Evolutionary conservation across 2,797 vertebrate genomes (phyloP).

Genomic region (Echiichthys vipera): DNA sequence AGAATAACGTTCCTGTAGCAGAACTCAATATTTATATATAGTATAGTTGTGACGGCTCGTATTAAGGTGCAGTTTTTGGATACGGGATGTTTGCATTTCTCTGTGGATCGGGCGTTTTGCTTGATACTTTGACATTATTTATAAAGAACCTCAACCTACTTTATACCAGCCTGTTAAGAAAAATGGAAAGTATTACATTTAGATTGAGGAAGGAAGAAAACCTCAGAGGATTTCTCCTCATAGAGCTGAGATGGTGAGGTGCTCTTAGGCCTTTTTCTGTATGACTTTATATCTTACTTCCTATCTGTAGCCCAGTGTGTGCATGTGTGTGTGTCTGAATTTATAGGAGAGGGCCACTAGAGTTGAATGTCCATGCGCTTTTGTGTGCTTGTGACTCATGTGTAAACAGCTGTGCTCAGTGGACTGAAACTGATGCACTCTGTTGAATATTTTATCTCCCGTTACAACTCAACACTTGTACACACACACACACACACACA

Average conservation of each 20-base stretch:
- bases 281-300: constrained; percentile 15
- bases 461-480: constrained; percentile 38
- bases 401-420: constrained; percentile 77
- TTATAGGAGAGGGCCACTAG: constrained; percentile 8
- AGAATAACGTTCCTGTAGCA: too few species aligned
- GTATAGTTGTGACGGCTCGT: too few species aligned
- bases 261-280: constrained; percentile 8
- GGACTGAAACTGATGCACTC: constrained; percentile 75
- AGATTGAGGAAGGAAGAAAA: constrained; percentile 4
- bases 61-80: too few species aligned
- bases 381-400: constrained; percentile 40
- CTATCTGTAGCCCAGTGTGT: constrained; percentile 14
- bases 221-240: constrained; percentile 12
- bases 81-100: too few species aligned
- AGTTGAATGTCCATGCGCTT: constrained; percentile 30
- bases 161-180: not conserved
- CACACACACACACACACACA: constrained; percentile 21
- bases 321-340: constrained; percentile 23
- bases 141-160: too few species aligned
- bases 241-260: constrained; percentile 4
- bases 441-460: constrained; percentile 81
- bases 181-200: not conserved
- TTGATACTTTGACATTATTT: too few species aligned
- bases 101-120: too few species aligned
- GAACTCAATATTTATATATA: too few species aligned